Conservation (phyloP, 1,140 invertebrate species). For the Cylas formicarius region DNA sequence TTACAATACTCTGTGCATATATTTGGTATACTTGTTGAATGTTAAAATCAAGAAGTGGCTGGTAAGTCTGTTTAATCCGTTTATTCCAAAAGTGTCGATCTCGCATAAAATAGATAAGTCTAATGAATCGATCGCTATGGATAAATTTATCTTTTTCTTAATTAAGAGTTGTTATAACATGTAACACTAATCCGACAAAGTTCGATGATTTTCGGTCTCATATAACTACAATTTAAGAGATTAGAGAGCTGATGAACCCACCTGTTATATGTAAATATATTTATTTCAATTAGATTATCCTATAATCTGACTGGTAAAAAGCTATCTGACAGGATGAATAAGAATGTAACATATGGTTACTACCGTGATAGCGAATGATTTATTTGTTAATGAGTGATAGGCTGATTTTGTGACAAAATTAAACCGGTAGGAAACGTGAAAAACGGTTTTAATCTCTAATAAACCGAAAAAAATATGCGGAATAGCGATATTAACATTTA, state of each 20-base stretch:
- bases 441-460: too few relatives aligned
- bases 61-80: too few relatives aligned
- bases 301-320: slow-evolving; percentile 28
- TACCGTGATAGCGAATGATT: slow-evolving; percentile 24
- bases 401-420: slow-evolving; percentile 10
- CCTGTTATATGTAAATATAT: slow-evolving; percentile 26
- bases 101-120: too few relatives aligned
- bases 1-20: too few relatives aligned
- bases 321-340: slow-evolving; percentile 24
- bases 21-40: too few relatives aligned
- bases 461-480: too few relatives aligned
- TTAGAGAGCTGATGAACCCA: slow-evolving; percentile 28
- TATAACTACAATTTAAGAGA: slow-evolving; percentile 24
- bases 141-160: slow-evolving; percentile 27
- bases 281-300: slow-evolving; percentile 26
- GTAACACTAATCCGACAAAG: slow-evolving; percentile 25
- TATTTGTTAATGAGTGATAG: slow-evolving; percentile 20
- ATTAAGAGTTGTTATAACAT: slow-evolving; percentile 25
- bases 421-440: too few relatives aligned
- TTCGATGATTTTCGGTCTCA: slow-evolving; percentile 22
- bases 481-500: too few relatives aligned
- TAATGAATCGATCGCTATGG: too few relatives aligned
- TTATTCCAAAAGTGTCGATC: too few relatives aligned
- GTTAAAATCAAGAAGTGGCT: too few relatives aligned
- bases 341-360: slow-evolving; percentile 27